Evolutionary conservation across 2,797 vertebrate genomes (phyloP).

Genomic region (Gallinago solitaria): DNA sequence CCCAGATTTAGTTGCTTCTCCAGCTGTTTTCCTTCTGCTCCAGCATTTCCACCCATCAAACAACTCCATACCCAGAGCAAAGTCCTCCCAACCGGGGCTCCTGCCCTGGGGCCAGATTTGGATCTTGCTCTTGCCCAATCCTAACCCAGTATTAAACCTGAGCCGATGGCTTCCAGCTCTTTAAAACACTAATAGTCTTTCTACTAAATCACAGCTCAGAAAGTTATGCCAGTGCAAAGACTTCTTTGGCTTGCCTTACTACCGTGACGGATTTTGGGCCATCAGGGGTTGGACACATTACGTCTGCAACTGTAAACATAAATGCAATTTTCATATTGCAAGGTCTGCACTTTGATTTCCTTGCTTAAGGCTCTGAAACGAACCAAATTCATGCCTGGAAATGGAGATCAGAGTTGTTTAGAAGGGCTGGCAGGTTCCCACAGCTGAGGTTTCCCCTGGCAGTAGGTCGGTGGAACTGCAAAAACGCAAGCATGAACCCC

Average conservation of each 20-base stretch:
- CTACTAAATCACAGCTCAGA: not conserved
- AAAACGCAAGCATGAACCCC: not conserved
- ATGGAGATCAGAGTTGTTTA: not conserved
- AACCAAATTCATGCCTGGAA: not conserved
- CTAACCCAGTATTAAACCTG: not conserved
- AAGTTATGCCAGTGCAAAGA: not conserved
- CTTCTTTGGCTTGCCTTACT: not conserved
- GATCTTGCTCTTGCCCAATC: not conserved
- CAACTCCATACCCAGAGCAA: not conserved
- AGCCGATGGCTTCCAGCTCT: not conserved
- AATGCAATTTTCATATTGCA: not conserved
- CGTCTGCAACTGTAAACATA: not conserved
- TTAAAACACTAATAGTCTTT: not conserved
- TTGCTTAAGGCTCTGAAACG: not conserved
- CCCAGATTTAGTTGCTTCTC: not conserved
- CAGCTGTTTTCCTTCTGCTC: not conserved
- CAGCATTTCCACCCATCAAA: not conserved
- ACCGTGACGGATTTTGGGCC: rapidly evolving
- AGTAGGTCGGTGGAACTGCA: rapidly evolving
- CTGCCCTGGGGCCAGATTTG: not conserved
- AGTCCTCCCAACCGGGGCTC: rapidly evolving
- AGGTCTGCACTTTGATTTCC: not conserved
- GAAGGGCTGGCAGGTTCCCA: not conserved
- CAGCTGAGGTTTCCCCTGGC: not conserved
- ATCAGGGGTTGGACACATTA: not conserved